phyloP scores from a whole-genome alignment of 2,113 vertebrate genomes.

The Ondatra zibethicus region DNA sequence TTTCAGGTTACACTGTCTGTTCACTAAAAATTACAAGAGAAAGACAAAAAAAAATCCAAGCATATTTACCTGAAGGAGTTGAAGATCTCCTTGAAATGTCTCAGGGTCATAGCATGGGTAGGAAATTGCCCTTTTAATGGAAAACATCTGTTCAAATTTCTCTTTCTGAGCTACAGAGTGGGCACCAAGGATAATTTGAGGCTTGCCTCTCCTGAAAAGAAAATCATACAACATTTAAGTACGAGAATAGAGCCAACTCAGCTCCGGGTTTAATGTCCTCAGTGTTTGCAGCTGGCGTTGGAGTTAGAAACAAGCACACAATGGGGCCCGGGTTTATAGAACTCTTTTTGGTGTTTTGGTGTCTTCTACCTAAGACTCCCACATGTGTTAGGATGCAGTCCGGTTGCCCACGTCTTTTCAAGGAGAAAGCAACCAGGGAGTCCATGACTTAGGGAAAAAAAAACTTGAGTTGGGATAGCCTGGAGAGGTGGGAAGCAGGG shows the following conservation, averaged over 20 bases:
- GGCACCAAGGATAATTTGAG: constrained; percentile 76
- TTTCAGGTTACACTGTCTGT: not conserved
- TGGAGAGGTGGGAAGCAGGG: not conserved
- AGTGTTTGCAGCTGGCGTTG: not conserved
- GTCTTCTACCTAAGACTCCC: not conserved
- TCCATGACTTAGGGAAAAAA: not conserved
- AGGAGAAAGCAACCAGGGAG: not conserved
- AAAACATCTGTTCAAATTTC: constrained; percentile 39
- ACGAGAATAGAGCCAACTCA: not conserved
- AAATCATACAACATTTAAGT: not conserved
- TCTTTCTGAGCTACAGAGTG: not conserved
- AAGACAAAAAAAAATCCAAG: not conserved
- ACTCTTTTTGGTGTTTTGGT: not conserved
- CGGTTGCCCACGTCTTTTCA: not conserved
- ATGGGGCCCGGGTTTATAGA: too few species aligned
- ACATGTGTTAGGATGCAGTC: not conserved
- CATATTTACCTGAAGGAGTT: constrained; percentile 81
- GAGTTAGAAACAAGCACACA: not conserved
- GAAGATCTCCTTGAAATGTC: constrained; percentile 66
- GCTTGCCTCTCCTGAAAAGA: not conserved
- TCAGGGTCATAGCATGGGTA: fast-evolving
- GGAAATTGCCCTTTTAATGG: not conserved
- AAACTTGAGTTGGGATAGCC: not conserved
- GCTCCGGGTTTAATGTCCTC: not conserved
- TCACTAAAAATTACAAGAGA: not conserved